phyloP scores from a whole-genome alignment of 2,113 vertebrate genomes.

The Salvelinus sp. region DNA sequence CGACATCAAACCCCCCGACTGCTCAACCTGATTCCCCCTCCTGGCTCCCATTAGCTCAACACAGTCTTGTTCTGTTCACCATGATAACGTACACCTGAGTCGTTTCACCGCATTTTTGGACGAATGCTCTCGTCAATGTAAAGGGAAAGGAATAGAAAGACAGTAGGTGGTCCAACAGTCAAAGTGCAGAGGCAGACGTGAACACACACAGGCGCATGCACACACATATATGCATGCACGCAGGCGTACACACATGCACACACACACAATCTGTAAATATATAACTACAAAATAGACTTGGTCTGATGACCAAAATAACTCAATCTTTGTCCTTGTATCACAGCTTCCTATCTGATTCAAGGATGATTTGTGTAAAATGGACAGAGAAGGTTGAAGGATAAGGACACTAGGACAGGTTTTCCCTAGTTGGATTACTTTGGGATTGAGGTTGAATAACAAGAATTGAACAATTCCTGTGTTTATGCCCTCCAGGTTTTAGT shows the following conservation, averaged over 20 bases:
- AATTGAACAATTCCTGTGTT: too few relatives aligned
- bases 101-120: conserved; percentile 34
- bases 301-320: conserved; percentile 23
- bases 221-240: neutral
- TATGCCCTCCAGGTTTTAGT: too few relatives aligned
- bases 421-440: neutral
- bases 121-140: conserved; percentile 14
- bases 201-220: neutral
- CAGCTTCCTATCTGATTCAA: conserved; percentile 27
- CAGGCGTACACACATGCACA: neutral
- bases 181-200: conserved; percentile 7
- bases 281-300: neutral
- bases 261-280: neutral
- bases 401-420: neutral
- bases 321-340: conserved; percentile 14
- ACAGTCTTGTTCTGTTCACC: conserved; percentile 35
- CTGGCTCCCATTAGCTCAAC: conserved; percentile 9
- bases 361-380: neutral
- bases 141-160: conserved; percentile 26
- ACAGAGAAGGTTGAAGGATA: conserved; percentile 25
- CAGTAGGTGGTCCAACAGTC: conserved; percentile 39
- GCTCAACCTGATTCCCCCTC: conserved; percentile 28
- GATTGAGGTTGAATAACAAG: neutral
- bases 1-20: conserved; percentile 33
- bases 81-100: conserved; percentile 45